Evolutionary conservation across 2,888 invertebrate species (phyloP), one percentile per base, ranked within the genome.

Genomic region (Drosophila borborema): DNA sequence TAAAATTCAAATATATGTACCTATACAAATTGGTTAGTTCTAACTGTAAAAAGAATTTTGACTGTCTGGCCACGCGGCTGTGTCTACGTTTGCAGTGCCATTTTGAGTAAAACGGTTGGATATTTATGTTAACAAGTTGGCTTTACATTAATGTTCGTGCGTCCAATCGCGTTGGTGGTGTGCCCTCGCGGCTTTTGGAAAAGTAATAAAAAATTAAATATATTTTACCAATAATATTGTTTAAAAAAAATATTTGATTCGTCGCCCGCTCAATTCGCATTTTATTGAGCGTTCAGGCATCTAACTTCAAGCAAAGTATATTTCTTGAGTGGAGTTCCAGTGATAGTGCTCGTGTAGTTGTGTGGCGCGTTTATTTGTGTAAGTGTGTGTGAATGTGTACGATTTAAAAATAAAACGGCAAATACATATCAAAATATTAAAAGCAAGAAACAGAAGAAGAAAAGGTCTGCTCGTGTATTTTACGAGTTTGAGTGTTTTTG

Each of bases 331-430:
- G 59, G 36, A 66, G 46, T 69, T 64, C 34, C 34, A 61, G 64
- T 66, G 65, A 61, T 59, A 72, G 51, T 64, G 64, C 48, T 53
- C 68, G 55, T 64, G 51, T 70, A 38, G 43, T 51, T 55, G 55
- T 55, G 55, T 41, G 41, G 28, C 55, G 55, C 55, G 55, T 31
- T 55, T 41, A 41, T 41, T 55, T 58, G 71, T 81, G 71, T 58
- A 43, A 46, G 51, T 59, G 67, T 59, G 67, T 62, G 77, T 75
- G 72, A 40, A 23, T 68, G 74, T 80, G 72, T 67, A 60, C 72
- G 83, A 75, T 89, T 90, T 90, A 90, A 90, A 90, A 90, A 90
- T 90, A 90, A 90, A 82, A 83, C 88, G 67, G 77, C 81, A 80
- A 89, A 85, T 86, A 86, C 86, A 88, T 88, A 86, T 80, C 64